phyloP scores from a whole-genome alignment of 2,113 vertebrate genomes.

The Mellivora capensis region DNA sequence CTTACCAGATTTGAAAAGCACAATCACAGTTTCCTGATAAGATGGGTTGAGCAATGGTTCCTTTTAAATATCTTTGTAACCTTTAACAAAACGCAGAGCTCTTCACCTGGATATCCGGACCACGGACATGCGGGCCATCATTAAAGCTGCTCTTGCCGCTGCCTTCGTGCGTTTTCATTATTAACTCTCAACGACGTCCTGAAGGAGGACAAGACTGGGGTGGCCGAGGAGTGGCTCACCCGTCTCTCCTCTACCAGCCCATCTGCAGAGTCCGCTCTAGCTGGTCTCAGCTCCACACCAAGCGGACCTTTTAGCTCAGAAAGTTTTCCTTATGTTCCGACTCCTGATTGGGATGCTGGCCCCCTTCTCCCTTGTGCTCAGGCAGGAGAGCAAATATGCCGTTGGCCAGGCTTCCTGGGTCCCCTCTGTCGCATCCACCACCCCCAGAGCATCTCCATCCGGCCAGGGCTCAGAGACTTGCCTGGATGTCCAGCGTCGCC shows the following conservation, averaged over 20 bases:
- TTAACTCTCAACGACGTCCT: neutral
- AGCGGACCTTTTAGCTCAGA: neutral
- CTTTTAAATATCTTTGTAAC: neutral
- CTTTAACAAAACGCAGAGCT: neutral
- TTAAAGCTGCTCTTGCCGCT: neutral
- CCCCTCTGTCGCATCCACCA: too few relatives aligned
- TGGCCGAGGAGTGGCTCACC: fast-evolving
- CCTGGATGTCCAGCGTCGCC: too few relatives aligned
- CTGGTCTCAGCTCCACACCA: neutral
- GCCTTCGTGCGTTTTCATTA: neutral
- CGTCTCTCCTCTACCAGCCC: neutral
- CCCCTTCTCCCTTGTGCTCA: neutral
- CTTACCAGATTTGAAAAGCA: too few relatives aligned
- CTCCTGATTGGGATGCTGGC: fast-evolving
- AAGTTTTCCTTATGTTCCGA: neutral
- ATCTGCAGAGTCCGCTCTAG: fast-evolving
- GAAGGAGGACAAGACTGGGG: neutral
- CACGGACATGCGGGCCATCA: neutral
- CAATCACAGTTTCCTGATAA: neutral
- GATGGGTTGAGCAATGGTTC: neutral
- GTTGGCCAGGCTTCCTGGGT: too few relatives aligned
- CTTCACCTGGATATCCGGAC: neutral
- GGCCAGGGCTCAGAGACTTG: too few relatives aligned
- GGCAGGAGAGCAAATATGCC: neutral
- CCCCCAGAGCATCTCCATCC: too few relatives aligned